Evolutionary conservation across 2,888 invertebrate genomes (phyloP).

Genomic region (Lomographa bimaculata): DNA sequence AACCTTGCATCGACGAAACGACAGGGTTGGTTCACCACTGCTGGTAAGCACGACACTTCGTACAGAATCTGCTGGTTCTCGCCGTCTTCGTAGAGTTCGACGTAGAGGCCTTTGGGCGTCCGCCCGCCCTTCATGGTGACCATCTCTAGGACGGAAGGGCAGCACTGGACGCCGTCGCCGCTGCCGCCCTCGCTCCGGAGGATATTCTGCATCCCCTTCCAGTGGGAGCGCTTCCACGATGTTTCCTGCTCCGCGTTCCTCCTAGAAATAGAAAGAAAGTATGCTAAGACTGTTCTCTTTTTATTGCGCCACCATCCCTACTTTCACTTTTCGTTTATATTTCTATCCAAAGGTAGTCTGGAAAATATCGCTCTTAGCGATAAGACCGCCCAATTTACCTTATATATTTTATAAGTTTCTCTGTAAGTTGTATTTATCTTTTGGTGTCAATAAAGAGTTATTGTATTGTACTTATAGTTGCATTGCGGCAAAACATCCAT

Average conservation of each 20-base stretch:
- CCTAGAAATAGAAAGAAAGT: slow-evolving; percentile 48
- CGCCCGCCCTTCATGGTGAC: slow-evolving; percentile 90
- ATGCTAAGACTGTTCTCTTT: no score
- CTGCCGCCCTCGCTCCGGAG: slow-evolving; percentile 79
- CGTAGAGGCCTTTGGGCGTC: slow-evolving; percentile 87
- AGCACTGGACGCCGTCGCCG: slow-evolving; percentile 87
- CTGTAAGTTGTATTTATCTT: no score
- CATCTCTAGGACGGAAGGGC: slow-evolving; percentile 91
- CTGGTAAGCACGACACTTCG: slow-evolving; percentile 90
- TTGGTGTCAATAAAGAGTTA: no score
- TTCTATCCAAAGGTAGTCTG: no score
- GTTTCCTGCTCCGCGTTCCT: slow-evolving; percentile 70
- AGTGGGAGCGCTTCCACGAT: slow-evolving; percentile 81
- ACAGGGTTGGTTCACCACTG: slow-evolving; percentile 89
- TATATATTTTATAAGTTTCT: no score
- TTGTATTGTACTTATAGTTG: no score
- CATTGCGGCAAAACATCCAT: no score
- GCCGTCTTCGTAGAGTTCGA: slow-evolving; percentile 89
- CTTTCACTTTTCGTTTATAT: no score
- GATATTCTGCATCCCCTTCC: slow-evolving; percentile 86
- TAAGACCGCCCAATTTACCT: no score
- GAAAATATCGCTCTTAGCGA: no score
- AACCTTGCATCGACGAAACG: slow-evolving; percentile 88
- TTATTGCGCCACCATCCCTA: no score
- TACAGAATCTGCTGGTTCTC: slow-evolving; percentile 88